phyloP scores from a whole-genome alignment of 1,140 invertebrate species.

The Drosophila littoralis region DNA sequence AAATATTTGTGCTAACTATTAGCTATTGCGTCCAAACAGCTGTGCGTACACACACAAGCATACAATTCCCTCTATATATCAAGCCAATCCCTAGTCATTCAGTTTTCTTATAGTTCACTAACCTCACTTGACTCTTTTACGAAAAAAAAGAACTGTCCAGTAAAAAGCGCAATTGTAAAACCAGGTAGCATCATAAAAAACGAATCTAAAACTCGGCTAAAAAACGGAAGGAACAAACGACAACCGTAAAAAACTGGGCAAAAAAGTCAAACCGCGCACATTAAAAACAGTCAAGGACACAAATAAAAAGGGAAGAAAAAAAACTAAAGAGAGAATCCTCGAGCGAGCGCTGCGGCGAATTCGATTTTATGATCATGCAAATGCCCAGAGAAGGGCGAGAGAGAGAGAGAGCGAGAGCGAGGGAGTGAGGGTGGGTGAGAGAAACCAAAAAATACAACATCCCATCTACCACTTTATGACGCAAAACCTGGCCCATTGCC shows the following conservation, averaged over 20 bases:
- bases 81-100: constrained; percentile 5
- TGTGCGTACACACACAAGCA: neutral
- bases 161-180: constrained; percentile 29
- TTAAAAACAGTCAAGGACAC: constrained; percentile 51
- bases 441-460: too few relatives aligned
- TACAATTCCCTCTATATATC: neutral
- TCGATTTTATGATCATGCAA: constrained; percentile 40
- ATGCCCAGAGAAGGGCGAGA: neutral
- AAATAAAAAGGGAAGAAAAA: neutral
- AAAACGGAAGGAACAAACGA: constrained; percentile 46
- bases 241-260: constrained; percentile 61
- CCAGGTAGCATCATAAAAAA: constrained; percentile 31
- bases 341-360: constrained; percentile 37
- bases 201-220: constrained; percentile 26
- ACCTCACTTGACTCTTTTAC: constrained; percentile 37
- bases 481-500: constrained; percentile 24
- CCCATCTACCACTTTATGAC: constrained; percentile 50
- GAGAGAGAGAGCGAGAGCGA: neutral
- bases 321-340: constrained; percentile 4
- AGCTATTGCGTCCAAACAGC: constrained; percentile 1
- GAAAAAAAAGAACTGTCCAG: constrained; percentile 5
- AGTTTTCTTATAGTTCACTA: constrained; percentile 32
- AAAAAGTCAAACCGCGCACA: constrained; percentile 74
- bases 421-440: neutral
- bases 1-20: constrained; percentile 15